Percentiles rank a stretch among this genome's conserved stretches.
phyloP scores from a whole-genome alignment of 1,140 invertebrate species.

The Colletes gigas region DNA sequence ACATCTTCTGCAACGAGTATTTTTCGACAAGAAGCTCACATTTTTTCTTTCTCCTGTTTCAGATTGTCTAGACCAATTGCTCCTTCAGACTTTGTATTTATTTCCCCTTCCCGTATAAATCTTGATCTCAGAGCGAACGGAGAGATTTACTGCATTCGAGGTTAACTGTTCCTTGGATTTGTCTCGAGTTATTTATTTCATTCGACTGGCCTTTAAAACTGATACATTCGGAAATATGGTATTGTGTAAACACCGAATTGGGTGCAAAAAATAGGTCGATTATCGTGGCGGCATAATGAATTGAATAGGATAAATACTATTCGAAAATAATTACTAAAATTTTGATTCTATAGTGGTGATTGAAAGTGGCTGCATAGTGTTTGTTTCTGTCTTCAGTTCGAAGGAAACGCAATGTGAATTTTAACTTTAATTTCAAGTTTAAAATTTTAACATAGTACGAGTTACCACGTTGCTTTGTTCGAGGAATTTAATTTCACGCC shows the following conservation, averaged over 20 bases:
- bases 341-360: not conserved
- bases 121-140: not conserved
- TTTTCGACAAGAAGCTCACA: not conserved
- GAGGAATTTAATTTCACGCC: no score
- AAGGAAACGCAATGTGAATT: no score
- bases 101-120: not conserved
- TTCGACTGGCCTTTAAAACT: not conserved
- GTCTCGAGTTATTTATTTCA: not conserved
- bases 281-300: not conserved
- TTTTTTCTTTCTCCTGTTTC: not conserved
- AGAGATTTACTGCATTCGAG: not conserved
- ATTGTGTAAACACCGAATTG: not conserved
- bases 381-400: not conserved
- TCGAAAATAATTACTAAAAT: conserved; percentile 1
- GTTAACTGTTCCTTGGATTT: conserved; percentile 22
- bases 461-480: not conserved
- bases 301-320: not conserved
- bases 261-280: not conserved
- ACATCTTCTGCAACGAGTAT: conserved; percentile 33
- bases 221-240: no score
- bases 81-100: not conserved
- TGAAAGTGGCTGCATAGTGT: not conserved
- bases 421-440: no score
- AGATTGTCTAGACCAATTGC: not conserved
- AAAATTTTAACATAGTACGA: not conserved